Percentiles rank a stretch among this genome's conserved stretches.
Conservation (phyloP, 2,888 invertebrate species). For the Fragum whitleyi region DNA sequence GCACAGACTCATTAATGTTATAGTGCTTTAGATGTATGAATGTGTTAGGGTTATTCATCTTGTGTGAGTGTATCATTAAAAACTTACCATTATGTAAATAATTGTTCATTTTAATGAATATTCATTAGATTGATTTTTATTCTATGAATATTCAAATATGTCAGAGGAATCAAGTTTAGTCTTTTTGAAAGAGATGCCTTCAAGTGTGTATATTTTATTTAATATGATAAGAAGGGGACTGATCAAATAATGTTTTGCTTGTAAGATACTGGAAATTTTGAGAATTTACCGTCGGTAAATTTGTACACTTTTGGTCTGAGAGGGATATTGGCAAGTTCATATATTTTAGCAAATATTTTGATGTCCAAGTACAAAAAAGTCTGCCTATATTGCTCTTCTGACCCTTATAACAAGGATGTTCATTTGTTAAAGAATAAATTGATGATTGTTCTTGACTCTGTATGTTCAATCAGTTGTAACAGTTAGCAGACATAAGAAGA, state of each 20-base stretch:
- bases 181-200: constrained; percentile 50
- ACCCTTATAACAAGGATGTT: no score
- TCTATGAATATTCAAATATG: constrained; percentile 22
- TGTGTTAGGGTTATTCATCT: constrained; percentile 4
- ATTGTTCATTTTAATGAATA: constrained; percentile 16
- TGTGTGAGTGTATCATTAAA: constrained; percentile 2
- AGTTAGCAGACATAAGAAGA: no score
- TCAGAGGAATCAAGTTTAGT: constrained; percentile 11
- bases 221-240: not conserved
- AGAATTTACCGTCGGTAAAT: no score
- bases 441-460: no score
- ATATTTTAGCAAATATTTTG: no score
- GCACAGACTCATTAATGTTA: no score
- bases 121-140: constrained; percentile 15
- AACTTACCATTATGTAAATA: constrained; percentile 30
- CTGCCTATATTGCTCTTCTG: no score
- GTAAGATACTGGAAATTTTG: not conserved
- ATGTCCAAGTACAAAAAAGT: no score
- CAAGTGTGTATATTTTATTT: constrained; percentile 30
- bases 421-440: no score
- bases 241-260: not conserved
- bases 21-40: constrained; percentile 26
- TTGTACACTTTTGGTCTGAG: no score
- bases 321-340: no score
- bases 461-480: no score